These are phyloP conservation scores for Macquaria ambigua DNA, from an alignment of 2,113 vertebrate species.

Conservation along the genomic window DNA sequence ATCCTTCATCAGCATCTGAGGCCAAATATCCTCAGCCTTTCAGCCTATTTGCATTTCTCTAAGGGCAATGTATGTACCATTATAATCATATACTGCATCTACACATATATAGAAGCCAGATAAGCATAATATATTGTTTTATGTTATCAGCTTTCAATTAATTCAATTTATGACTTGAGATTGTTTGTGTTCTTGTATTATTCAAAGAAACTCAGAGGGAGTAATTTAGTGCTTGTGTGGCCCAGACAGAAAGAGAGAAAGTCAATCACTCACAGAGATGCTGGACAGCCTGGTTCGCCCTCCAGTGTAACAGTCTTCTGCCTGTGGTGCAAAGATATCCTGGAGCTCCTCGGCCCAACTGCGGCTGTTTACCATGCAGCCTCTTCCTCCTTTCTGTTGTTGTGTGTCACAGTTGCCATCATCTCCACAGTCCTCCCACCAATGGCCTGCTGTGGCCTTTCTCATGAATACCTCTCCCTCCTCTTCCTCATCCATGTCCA, in stretches of 20 bases:
- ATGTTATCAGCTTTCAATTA: background rate
- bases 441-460: conserved; percentile 37
- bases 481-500: conserved; percentile 68
- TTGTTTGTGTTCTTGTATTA: background rate
- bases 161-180: background rate
- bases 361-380: conserved; percentile 69
- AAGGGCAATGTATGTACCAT: background rate
- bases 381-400: conserved; percentile 15
- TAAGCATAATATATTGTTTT: background rate
- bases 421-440: conserved; percentile 66
- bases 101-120: background rate
- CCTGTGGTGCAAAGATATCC: conserved; percentile 61
- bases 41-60: background rate
- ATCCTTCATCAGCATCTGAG: conserved; percentile 34
- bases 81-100: background rate
- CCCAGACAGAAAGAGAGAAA: background rate
- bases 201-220: background rate
- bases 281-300: conserved; percentile 58
- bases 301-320: conserved; percentile 47
- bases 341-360: conserved; percentile 77
- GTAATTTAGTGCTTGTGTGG: conserved; percentile 18
- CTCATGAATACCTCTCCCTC: conserved; percentile 54
- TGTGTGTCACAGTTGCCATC: conserved; percentile 25
- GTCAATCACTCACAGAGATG: conserved; percentile 70
- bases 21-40: conserved; percentile 13